A percentile compares a stretch with the other conserved stretches of the same genome.
These are phyloP conservation scores for Sinocyclocheilus rhinocerous DNA, from an alignment of 2,113 vertebrate species.

Conservation along the genomic window DNA sequence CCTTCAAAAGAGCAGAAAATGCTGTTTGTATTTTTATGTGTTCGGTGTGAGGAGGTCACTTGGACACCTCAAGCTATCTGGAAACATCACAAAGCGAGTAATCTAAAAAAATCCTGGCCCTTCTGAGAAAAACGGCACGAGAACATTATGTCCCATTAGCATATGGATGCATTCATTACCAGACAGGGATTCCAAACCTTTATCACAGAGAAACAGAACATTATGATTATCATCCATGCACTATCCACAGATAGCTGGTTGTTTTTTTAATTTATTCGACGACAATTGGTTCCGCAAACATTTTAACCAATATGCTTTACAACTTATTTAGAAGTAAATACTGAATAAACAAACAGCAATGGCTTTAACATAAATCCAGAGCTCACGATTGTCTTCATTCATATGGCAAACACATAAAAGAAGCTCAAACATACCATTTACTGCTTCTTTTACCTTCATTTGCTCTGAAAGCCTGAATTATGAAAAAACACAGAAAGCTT, in stretches of 20 bases:
- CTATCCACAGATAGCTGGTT: neutral
- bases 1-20: neutral
- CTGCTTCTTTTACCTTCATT: neutral
- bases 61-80: neutral
- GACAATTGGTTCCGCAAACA: neutral
- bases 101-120: neutral
- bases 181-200: neutral
- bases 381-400: neutral
- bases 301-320: neutral
- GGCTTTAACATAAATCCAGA: neutral
- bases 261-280: neutral
- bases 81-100: neutral
- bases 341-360: neutral
- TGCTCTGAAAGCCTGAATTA: neutral
- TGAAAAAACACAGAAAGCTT: neutral
- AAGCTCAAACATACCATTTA: neutral
- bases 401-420: neutral
- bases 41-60: neutral
- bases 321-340: slow-evolving; percentile 1
- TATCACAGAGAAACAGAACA: neutral
- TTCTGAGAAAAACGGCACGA: neutral
- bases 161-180: neutral
- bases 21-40: neutral
- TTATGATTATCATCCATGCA: neutral
- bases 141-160: slow-evolving; percentile 16